Evolutionary conservation across 2,113 vertebrate genomes (phyloP), one percentile per base, ranked within the genome.

Genomic region (Budorcas taxicolor): DNA sequence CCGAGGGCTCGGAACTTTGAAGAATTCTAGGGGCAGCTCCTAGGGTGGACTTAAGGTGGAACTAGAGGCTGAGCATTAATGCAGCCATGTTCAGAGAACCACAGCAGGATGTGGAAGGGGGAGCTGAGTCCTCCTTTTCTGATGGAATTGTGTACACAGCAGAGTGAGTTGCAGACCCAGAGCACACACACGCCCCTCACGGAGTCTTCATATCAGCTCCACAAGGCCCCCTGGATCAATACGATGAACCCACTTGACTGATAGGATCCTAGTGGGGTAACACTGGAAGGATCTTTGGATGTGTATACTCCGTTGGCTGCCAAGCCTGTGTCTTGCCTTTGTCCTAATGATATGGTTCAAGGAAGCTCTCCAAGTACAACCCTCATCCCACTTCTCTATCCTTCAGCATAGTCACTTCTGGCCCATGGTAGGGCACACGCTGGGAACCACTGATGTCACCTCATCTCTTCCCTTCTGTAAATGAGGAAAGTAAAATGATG

Each of bases 111-210:
- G 2, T 78, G 25, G 78, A 25, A 21, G 83, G 19, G n/a, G 40
- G 33, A 57, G 4, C 2, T 3, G 25, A 53, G 25, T 62, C 6
- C 47, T 29, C 13, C 12, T 53, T 29, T 55, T 83, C 43, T 86
- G 25, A 40, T 36, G 45, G 58, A 23, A 12, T n/a, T 78, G 45
- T 76, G 3, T 23, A 23, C 5, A 21, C 4, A 5, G 21, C 0
- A 1, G 6, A 92, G 21, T 64, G 29, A 16, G 45, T 1, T 19
- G 27, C 29, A 12, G 33, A 21, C 52, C 10, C 23, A 82, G 16
- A 84, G 3, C 21, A 19, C 25, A 27, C 15, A 19, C 0, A 16
- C 23, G 5, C 0, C 1, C 6, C 53, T n/a, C 40, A 6, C 0
- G 7, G 55, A 80, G 33, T 76, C 92, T 52, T 76, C 25, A 3